Conservation (phyloP, 2,113 vertebrate genomes). For the Saimiri boliviensis region DNA sequence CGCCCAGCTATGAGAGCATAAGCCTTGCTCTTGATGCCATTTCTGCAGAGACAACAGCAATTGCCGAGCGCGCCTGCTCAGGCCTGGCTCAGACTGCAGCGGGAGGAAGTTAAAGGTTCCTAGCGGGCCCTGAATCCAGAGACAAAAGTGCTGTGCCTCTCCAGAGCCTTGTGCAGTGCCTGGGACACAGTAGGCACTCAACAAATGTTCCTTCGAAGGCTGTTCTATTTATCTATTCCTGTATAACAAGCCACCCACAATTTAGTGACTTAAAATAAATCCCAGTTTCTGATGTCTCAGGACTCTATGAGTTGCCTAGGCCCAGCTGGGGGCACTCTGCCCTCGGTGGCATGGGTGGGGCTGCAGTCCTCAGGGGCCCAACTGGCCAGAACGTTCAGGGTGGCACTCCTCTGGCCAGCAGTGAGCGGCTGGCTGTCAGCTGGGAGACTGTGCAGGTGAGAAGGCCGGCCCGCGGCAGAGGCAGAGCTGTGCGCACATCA, state of each 20-base stretch:
- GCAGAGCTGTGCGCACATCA: not conserved
- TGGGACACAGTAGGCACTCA: not conserved
- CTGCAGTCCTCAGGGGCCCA: not conserved
- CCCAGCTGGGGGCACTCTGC: not conserved
- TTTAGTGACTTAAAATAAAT: not conserved
- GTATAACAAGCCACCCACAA: not conserved
- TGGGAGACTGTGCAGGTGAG: not conserved
- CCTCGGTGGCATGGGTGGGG: fast-evolving
- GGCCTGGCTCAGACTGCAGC: not conserved
- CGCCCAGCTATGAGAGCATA: constrained; percentile 82
- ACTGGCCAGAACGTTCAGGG: not conserved
- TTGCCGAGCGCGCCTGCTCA: fast-evolving
- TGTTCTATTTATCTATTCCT: not conserved
- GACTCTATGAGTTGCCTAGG: not conserved
- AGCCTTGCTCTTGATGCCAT: fast-evolving
- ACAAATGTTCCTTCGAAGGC: not conserved
- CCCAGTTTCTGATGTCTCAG: not conserved
- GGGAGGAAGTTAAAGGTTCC: not conserved
- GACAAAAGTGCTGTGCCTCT: not conserved
- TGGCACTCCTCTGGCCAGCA: not conserved
- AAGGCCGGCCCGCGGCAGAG: not conserved
- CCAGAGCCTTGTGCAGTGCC: not conserved
- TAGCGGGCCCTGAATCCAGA: not conserved
- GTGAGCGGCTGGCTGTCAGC: not conserved
- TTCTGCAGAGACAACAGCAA: not conserved